A percentile compares a stretch with the other conserved stretches of the same genome.
Conservation (phyloP, 2,113 vertebrate species). For the Melanostigma gelatinosum region DNA sequence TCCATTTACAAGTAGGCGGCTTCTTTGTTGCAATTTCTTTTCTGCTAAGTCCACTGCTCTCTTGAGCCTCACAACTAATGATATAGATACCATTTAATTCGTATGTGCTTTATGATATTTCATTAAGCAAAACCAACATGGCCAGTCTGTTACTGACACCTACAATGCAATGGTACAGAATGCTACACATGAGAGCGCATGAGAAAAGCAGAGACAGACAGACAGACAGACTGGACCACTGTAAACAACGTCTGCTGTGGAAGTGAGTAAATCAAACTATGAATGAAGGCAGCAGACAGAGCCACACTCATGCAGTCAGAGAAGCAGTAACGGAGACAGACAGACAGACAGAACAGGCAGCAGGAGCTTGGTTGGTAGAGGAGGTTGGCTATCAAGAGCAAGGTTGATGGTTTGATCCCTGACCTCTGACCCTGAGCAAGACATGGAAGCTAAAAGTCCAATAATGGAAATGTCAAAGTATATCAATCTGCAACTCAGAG, state of each 20-base stretch:
- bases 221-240: constrained; percentile 3
- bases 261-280: neutral
- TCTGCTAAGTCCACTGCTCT: neutral
- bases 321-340: constrained; percentile 1
- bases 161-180: neutral
- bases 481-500: neutral
- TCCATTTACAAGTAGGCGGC: constrained; percentile 7
- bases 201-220: neutral
- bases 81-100: too few species aligned
- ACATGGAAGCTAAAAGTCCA: neutral
- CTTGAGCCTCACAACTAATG: neutral
- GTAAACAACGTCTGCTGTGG: neutral
- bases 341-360: neutral
- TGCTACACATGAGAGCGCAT: neutral
- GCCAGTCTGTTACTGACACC: neutral
- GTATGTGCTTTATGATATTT: neutral
- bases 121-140: neutral
- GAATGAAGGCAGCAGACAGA: neutral
- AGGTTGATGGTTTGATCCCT: neutral
- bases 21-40: neutral
- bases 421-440: neutral
- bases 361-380: neutral
- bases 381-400: neutral
- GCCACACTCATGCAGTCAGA: neutral
- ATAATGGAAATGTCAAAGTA: neutral